Percentiles rank a stretch among this genome's conserved stretches.
Evolutionary conservation across 1,140 invertebrate genomes (phyloP).

Genomic region (Cherax quadricarinatus): DNA sequence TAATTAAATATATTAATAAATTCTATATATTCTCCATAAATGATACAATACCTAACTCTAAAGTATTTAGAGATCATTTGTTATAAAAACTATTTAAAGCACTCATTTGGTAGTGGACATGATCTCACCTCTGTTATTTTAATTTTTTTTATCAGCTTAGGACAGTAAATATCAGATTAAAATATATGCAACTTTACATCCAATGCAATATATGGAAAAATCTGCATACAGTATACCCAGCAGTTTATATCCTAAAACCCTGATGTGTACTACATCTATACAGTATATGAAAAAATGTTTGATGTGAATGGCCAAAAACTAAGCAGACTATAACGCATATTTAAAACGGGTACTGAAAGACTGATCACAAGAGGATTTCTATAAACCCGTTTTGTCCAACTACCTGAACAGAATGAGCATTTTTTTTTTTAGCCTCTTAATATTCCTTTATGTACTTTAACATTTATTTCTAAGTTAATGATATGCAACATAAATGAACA

Average conservation of each 20-base stretch:
- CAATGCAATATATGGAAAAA: background rate
- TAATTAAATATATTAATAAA: conserved; percentile 41
- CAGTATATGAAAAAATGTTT: conserved; percentile 4
- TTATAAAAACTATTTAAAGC: conserved; percentile 71
- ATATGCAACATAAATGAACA: conserved; percentile 54
- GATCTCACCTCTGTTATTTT: conserved; percentile 33
- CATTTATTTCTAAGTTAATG: conserved; percentile 42
- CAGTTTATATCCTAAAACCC: conserved; percentile 32
- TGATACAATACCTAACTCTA: conserved; percentile 64
- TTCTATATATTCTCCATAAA: conserved; percentile 44
- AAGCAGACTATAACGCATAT: conserved; percentile 48
- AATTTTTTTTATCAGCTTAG: background rate
- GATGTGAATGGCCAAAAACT: conserved; percentile 47
- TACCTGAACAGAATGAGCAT: conserved; percentile 66
- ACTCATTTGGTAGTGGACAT: conserved; percentile 64
- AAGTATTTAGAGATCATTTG: conserved; percentile 67
- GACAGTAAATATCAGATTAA: background rate
- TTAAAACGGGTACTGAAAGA: conserved; percentile 44
- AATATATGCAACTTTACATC: conserved; percentile 4
- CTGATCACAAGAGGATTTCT: conserved; percentile 25
- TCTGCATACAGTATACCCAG: background rate
- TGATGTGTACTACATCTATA: conserved; percentile 22
- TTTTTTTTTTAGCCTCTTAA: conserved; percentile 49
- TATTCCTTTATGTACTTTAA: conserved; percentile 39
- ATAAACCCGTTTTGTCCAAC: conserved; percentile 39